A percentile compares a stretch with the other conserved stretches of the same genome.
Conservation (phyloP, 1,140 invertebrate species). For the Drosophila punjabiensis region DNA sequence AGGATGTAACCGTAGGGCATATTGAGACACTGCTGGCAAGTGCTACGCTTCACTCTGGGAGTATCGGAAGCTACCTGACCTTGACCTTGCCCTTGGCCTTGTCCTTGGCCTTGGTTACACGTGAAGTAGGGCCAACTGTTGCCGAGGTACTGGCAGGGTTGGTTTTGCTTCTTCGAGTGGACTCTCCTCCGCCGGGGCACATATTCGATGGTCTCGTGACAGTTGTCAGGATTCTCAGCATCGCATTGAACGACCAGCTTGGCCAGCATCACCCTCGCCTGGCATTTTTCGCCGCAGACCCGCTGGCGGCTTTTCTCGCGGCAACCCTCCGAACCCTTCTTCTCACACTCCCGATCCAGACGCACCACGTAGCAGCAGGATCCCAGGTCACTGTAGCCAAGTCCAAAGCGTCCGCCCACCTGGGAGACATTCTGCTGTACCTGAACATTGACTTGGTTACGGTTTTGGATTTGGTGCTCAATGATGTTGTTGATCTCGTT, state of each 20-base stretch:
- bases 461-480: conserved; percentile 53
- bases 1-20: conserved; percentile 55
- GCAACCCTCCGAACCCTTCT: conserved; percentile 26
- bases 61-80: not conserved
- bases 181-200: conserved; percentile 44
- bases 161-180: conserved; percentile 2
- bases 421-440: conserved; percentile 71
- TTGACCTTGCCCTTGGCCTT: not conserved
- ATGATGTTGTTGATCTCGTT: conserved; percentile 78
- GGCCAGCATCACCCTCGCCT: conserved; percentile 69
- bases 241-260: conserved; percentile 60
- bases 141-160: conserved; percentile 42
- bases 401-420: conserved; percentile 71
- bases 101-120: conserved; percentile 15
- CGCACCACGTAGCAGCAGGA: conserved; percentile 71
- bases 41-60: conserved; percentile 19
- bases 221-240: conserved; percentile 26
- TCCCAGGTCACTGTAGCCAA: conserved; percentile 71
- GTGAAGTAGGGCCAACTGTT: conserved; percentile 51
- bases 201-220: conserved; percentile 67
- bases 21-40: conserved; percentile 48
- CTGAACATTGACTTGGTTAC: conserved; percentile 62
- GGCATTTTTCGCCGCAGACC: conserved; percentile 68
- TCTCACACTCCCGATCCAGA: conserved; percentile 41
- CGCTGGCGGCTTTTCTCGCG: conserved; percentile 49